These are phyloP conservation scores for Tortricodes alternella DNA, from an alignment of 2,888 invertebrate genomes.

Conservation along the genomic window DNA sequence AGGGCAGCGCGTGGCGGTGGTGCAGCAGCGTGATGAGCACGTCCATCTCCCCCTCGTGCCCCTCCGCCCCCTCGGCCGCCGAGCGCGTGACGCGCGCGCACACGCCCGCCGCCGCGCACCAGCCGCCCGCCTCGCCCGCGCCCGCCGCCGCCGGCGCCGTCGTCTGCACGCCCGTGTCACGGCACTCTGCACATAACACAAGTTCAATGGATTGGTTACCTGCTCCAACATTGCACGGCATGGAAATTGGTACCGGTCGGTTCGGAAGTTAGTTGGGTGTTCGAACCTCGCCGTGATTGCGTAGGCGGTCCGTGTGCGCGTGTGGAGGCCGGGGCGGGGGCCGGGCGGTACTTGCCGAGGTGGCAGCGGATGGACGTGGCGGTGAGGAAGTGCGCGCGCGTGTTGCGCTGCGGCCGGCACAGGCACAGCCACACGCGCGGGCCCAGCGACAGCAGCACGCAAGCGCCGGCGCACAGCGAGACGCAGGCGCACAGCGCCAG, in stretches of 20 bases:
- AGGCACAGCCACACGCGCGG: constrained; percentile 88
- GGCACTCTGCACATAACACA: not conserved
- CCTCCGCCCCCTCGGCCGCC: not conserved
- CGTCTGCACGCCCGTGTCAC: constrained; percentile 17
- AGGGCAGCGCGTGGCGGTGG: constrained; percentile 41
- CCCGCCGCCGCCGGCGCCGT: not conserved
- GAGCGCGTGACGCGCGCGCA: constrained; percentile 34
- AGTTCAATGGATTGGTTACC: no score
- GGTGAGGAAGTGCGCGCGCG: constrained; percentile 88
- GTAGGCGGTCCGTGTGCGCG: no score
- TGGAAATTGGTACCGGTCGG: no score
- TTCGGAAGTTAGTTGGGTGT: no score
- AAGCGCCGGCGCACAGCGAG: constrained; percentile 88
- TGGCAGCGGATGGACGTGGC: constrained; percentile 88
- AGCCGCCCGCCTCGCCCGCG: constrained; percentile 3
- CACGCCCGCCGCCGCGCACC: constrained; percentile 33
- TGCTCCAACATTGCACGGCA: no score
- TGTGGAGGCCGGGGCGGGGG: constrained; percentile 8
- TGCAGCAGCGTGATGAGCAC: constrained; percentile 48
- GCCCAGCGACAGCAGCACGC: constrained; percentile 87
- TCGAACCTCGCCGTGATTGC: not conserved
- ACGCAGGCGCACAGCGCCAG: constrained; percentile 84
- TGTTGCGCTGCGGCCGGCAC: constrained; percentile 89
- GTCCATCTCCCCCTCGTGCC: constrained; percentile 34
- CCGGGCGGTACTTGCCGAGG: constrained; percentile 72